Evolutionary conservation across 1,140 invertebrate species (phyloP).

Genomic region (Spodoptera frugiperda): DNA sequence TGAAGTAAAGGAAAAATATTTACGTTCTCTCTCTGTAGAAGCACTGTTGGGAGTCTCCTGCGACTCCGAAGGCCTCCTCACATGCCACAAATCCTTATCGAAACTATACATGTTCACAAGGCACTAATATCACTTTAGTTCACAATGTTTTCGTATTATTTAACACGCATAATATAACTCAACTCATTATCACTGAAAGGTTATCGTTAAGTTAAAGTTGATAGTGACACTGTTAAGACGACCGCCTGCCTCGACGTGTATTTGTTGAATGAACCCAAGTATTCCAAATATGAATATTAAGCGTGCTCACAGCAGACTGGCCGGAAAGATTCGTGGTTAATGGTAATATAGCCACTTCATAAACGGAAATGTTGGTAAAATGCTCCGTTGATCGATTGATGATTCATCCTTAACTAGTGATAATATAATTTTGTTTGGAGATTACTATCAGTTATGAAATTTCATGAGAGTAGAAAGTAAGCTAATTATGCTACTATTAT

Average conservation of each 20-base stretch:
- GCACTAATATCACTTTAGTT: constrained; percentile 38
- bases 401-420: neutral
- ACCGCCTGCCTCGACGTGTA: constrained; percentile 10
- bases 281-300: constrained; percentile 36
- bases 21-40: constrained; percentile 59
- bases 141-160: constrained; percentile 15
- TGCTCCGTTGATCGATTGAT: constrained; percentile 1
- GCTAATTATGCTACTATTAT: neutral
- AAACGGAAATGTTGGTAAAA: constrained; percentile 1
- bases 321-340: constrained; percentile 17
- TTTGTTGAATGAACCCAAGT: constrained; percentile 28
- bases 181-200: constrained; percentile 43
- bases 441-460: constrained; percentile 20
- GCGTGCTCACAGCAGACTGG: neutral
- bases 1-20: constrained; percentile 47
- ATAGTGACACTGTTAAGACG: constrained; percentile 37
- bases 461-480: neutral
- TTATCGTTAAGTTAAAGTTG: constrained; percentile 39
- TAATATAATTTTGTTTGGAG: constrained; percentile 2
- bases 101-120: constrained; percentile 75
- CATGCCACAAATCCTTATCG: constrained; percentile 81
- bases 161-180: constrained; percentile 17
- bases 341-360: neutral
- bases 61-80: constrained; percentile 64
- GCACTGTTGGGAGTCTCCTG: constrained; percentile 52